Percentiles rank a stretch among this genome's conserved stretches.
These are phyloP conservation scores for Montifringilla adamsi DNA, from an alignment of 2,113 vertebrate species.

Conservation along the genomic window DNA sequence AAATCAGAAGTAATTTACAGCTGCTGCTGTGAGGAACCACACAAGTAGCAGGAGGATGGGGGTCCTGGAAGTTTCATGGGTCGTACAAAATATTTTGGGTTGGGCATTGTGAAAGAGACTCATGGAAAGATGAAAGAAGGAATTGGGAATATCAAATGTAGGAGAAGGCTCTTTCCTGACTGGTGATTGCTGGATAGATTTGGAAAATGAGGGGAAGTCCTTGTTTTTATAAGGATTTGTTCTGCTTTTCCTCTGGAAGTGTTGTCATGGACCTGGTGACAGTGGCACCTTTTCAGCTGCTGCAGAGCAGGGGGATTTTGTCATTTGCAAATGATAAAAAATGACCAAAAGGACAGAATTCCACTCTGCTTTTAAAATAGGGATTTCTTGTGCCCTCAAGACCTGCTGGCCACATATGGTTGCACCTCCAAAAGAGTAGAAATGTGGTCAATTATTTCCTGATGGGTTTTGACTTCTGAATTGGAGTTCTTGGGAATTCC, in stretches of 20 bases:
- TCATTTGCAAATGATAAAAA: background rate
- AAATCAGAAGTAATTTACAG: background rate
- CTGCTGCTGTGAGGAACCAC: background rate
- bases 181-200: background rate
- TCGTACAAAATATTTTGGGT: background rate
- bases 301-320: background rate
- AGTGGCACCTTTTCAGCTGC: background rate
- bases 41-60: background rate
- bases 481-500: background rate
- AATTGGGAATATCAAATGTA: rapidly evolving
- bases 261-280: rapidly evolving
- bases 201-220: background rate
- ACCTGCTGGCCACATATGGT: background rate
- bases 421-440: background rate
- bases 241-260: background rate
- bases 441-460: background rate
- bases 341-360: background rate
- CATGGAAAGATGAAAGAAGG: background rate
- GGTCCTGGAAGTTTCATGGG: background rate
- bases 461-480: background rate
- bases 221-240: background rate
- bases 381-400: background rate
- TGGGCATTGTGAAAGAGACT: background rate
- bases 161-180: background rate
- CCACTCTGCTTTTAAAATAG: background rate